Conservation (phyloP, 92 coral and sea anemone genomes). For the Zoanthus sociatus region DNA sequence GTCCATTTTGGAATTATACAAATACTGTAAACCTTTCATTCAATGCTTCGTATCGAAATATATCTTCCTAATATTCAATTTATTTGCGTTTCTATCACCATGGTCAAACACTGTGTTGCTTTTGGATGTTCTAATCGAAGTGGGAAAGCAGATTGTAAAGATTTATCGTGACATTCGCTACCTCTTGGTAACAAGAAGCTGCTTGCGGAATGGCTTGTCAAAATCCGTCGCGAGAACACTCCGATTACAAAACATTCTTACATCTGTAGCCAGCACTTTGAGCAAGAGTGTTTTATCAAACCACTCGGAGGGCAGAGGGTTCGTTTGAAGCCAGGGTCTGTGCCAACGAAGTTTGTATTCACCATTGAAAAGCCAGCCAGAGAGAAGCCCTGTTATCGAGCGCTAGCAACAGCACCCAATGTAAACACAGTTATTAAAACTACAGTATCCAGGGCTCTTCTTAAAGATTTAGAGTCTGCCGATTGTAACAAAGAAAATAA, state of each 20-base stretch:
- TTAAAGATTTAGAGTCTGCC: background rate
- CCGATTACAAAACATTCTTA: conserved; percentile 4
- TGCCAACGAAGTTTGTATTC: background rate
- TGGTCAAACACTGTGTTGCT: too few species aligned
- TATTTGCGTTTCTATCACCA: too few species aligned
- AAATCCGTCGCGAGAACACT: background rate
- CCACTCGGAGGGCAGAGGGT: conserved; percentile 6
- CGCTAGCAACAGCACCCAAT: background rate
- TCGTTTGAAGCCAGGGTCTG: conserved; percentile 4
- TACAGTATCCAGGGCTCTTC: background rate
- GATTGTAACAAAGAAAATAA: background rate
- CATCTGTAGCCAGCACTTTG: background rate
- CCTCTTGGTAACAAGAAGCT: background rate
- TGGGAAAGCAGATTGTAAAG: background rate
- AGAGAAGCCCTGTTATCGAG: background rate
- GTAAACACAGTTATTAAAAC: background rate
- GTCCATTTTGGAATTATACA: too few species aligned
- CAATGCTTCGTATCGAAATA: too few species aligned
- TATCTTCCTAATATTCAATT: too few species aligned
- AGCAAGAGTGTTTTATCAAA: background rate
- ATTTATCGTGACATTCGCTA: background rate
- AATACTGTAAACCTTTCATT: too few species aligned
- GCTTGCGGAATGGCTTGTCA: too few species aligned
- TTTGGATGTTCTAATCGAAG: too few species aligned
- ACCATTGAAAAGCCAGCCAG: background rate